Evolutionary conservation across 1,140 invertebrate species (phyloP), one percentile per base, ranked within the genome.

Genomic region (Dendroctonus valens): DNA sequence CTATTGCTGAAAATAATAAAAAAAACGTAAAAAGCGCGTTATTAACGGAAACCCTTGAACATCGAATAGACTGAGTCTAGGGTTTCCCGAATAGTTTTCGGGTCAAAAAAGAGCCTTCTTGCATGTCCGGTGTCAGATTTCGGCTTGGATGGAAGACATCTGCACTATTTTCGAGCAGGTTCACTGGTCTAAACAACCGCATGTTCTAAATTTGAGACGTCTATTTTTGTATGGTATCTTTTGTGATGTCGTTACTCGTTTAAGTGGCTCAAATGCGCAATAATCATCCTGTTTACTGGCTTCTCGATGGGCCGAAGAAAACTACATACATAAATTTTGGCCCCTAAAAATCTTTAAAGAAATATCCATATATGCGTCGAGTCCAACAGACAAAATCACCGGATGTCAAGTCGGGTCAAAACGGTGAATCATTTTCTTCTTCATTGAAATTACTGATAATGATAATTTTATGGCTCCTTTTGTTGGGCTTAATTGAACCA

Each of bases 211-310:
- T 59, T 48, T 48, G 57, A 59, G 41, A 46, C 26, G 15, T 48
- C 41, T 59, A 46, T 59, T 48, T 59, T 59, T 59, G 41, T 59
- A 59, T 48, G 57, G 57, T 59, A 59, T 59, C 57, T 59, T 59
- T 59, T 59, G 15, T 48, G 12, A 7, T 38, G 38, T 46, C 12
- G 44, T 46, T 8, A 46, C 44, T 48, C 42, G 5, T 48, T 59
- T 6, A 48, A 44, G 12, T 9, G 39, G 9, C 49, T 11, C 49
- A 26, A 26, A 26, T 26, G 26, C 26, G 26, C 3, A 26, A 26
- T 26, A 26, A 26, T 26, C 26, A 26, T 26, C 26, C 26, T 26
- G 26, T 26, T 26, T 26, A 26, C 26, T 26, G 26, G 26, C 26
- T 26, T 26, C 26, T 26, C 3, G 3, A 26, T 3, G 26, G 26